Evolutionary conservation across 2,888 invertebrate genomes (phyloP), one percentile per base, ranked within the genome.

Genomic region (Neria commutata): DNA sequence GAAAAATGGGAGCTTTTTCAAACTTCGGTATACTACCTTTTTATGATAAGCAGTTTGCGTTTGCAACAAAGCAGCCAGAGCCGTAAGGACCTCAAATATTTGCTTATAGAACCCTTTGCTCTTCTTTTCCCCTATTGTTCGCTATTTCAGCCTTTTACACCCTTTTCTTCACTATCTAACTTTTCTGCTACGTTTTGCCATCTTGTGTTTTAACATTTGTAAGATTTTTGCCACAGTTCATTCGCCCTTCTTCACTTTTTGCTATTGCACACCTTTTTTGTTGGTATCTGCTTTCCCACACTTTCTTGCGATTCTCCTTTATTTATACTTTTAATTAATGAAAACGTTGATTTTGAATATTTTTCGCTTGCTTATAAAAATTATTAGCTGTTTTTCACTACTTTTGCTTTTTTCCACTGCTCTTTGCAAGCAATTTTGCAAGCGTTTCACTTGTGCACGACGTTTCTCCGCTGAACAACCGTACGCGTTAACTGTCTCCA

Each of bases 401-500:
- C 57, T 63, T 14, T 34, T 58, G 16, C 40, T 47, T 26, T 34
- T 55, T 49, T 60, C 46, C 54, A 55, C 34, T 40, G 56, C 64
- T 55, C 60, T 64, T 58, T 67, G 64, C 67, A 65, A 61, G 65
- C 67, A 62, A 42, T 17, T 51, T 21, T 47, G 65, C 65, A 68
- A 60, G n/a, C 50, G 50, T 48, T 51, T 51, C 56, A 40, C 56
- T 60, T 51, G 19, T 64, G 69, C 72, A 66, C 70, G 71, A 65
- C 69, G 59, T 63, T 67, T 67, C 55, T 61, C 74, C 76, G 73
- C 67, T 67, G 58, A 70, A 67, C 74, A 76, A 78, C 80, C 80
- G 74, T 71, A 70, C 78, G 74, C 78, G 75, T 77, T 71, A 77
- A 78, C 78, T 79, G 78, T 77, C 80, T 80, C 75, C 78, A 79